These are phyloP conservation scores for Ceratosolen solmsi DNA, from an alignment of 1,140 invertebrate species.

Conservation along the genomic window DNA sequence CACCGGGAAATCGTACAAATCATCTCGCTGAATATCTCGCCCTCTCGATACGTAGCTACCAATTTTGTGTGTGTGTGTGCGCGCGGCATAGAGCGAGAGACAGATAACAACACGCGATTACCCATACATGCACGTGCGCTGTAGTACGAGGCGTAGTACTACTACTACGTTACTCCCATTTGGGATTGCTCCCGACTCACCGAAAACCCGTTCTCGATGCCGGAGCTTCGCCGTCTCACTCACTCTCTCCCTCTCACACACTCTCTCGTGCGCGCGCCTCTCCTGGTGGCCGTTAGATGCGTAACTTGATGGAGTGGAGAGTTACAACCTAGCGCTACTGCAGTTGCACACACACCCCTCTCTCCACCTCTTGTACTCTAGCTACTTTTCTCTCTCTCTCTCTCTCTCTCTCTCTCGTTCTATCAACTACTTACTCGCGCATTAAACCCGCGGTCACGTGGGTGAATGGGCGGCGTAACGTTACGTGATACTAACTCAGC, in stretches of 20 bases:
- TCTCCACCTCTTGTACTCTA: not conserved
- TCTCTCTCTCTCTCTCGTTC: not conserved
- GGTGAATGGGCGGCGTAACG: constrained; percentile 49
- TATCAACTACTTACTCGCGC: constrained; percentile 32
- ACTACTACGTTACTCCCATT: not conserved
- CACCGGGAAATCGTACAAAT: constrained; percentile 9
- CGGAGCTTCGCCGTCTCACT: not conserved
- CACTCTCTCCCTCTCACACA: not conserved
- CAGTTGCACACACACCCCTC: not conserved
- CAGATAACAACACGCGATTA: not conserved
- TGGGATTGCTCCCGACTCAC: not conserved
- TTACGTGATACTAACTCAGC: constrained; percentile 64
- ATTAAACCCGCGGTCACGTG: constrained; percentile 54
- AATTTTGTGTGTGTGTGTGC: not conserved
- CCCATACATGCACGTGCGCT: not conserved
- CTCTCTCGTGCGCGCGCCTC: not conserved
- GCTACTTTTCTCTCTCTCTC: constrained; percentile 25
- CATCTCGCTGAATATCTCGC: constrained; percentile 21
- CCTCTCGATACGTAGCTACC: not conserved
- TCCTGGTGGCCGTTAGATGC: not conserved
- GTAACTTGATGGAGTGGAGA: constrained; percentile 3
- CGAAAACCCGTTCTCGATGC: not conserved
- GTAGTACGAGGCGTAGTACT: not conserved
- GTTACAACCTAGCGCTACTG: constrained; percentile 36
- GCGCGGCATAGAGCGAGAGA: too few species aligned